phyloP scores from a whole-genome alignment of 2,113 vertebrate species.

The Chloropsis cyanopogon region DNA sequence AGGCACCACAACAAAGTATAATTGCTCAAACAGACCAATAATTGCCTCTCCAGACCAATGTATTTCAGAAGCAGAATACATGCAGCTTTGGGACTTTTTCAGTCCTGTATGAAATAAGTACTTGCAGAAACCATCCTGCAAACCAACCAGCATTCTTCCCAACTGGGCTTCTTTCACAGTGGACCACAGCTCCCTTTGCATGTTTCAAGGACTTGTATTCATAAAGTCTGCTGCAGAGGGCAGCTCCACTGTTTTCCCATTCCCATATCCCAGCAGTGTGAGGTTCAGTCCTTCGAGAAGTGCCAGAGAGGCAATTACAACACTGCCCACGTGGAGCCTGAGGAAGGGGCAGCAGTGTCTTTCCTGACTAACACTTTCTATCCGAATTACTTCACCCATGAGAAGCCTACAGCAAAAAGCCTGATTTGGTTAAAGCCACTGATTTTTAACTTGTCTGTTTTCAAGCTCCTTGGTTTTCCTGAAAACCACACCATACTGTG shows the following conservation, averaged over 20 bases:
- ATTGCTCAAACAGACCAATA: background rate
- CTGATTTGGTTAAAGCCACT: background rate
- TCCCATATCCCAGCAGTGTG: rapidly evolving
- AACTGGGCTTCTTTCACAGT: background rate
- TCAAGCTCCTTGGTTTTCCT: background rate
- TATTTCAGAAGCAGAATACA: background rate
- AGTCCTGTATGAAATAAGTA: background rate
- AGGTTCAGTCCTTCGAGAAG: background rate
- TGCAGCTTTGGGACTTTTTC: rapidly evolving
- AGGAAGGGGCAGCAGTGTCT: background rate
- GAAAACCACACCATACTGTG: rapidly evolving
- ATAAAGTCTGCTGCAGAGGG: background rate
- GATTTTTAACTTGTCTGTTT: background rate
- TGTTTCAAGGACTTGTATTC: background rate
- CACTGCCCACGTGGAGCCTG: rapidly evolving
- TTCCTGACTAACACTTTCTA: background rate
- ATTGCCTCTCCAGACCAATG: background rate
- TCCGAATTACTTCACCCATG: rapidly evolving
- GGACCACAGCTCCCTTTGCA: background rate
- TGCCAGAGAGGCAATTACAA: no score
- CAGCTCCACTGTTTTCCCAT: background rate
- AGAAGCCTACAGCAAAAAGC: background rate
- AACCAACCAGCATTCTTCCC: background rate
- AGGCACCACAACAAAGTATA: background rate
- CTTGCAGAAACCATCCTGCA: background rate